A percentile compares a stretch with the other conserved stretches of the same genome.
phyloP scores from a whole-genome alignment of 2,888 invertebrate genomes.

The Fissipunctia ypsillon region DNA sequence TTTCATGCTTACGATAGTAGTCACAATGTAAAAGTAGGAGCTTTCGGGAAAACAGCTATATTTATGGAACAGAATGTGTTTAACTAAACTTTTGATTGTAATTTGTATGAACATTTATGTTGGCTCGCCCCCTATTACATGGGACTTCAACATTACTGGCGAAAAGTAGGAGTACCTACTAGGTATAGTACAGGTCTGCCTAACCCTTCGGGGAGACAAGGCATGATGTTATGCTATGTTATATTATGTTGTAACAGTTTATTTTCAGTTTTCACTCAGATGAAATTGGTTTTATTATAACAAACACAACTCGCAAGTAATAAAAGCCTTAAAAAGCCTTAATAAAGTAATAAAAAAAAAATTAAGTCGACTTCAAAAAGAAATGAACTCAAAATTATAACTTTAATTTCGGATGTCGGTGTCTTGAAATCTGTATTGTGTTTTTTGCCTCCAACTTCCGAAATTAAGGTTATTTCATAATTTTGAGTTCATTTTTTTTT shows the following conservation, averaged over 20 bases:
- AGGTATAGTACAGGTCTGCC: neutral
- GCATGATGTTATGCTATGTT: neutral
- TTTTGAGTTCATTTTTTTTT: too few relatives aligned
- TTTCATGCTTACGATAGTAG: slow-evolving; percentile 9
- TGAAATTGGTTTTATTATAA: neutral
- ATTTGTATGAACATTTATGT: slow-evolving; percentile 11
- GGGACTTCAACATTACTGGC: too few relatives aligned
- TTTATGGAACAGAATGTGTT: slow-evolving; percentile 4
- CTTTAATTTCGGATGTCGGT: too few relatives aligned
- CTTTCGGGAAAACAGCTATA: slow-evolving; percentile 23
- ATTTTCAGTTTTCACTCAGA: neutral
- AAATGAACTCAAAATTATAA: too few relatives aligned
- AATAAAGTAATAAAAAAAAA: too few relatives aligned
- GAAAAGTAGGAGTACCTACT: neutral
- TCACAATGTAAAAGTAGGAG: slow-evolving; percentile 11
- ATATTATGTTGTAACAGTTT: neutral
- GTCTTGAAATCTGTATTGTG: too few relatives aligned
- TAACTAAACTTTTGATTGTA: neutral
- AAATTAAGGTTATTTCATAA: too few relatives aligned
- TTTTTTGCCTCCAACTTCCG: too few relatives aligned
- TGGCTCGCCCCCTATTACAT: neutral
- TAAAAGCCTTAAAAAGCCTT: too few relatives aligned
- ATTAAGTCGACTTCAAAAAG: too few relatives aligned
- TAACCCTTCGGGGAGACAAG: neutral
- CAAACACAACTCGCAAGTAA: neutral